Conservation (phyloP, 2,888 invertebrate genomes). For the Phaedon cochleariae region DNA sequence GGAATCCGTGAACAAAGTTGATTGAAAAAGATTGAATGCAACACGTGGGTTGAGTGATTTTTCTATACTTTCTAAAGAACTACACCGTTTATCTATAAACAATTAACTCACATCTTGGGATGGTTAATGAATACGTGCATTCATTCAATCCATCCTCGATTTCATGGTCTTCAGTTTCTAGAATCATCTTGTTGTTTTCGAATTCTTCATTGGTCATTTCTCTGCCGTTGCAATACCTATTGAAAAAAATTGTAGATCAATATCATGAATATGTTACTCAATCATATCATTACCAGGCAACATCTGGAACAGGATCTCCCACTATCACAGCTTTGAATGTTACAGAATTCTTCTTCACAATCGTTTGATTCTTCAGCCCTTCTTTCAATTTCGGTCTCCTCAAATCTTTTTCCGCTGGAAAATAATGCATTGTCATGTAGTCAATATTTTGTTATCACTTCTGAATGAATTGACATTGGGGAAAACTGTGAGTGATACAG, state of each 20-base stretch:
- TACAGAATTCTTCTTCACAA: constrained; percentile 74
- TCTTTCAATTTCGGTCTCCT: constrained; percentile 78
- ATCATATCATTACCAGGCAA: constrained; percentile 86
- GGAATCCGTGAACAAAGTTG: too few species aligned
- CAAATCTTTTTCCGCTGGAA: constrained; percentile 77
- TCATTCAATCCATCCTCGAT: constrained; percentile 81
- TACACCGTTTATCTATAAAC: too few species aligned
- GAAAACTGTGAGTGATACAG: too few species aligned
- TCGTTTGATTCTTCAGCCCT: constrained; percentile 74
- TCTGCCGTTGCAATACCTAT: constrained; percentile 74
- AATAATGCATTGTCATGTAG: neutral
- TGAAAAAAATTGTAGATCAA: too few species aligned
- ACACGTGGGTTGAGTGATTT: too few species aligned
- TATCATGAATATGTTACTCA: too few species aligned
- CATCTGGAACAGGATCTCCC: constrained; percentile 90
- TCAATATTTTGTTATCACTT: too few species aligned
- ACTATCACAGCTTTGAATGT: constrained; percentile 78
- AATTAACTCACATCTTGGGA: constrained; percentile 74
- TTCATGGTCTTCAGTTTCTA: constrained; percentile 71
- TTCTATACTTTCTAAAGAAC: too few species aligned
- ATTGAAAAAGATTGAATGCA: too few species aligned
- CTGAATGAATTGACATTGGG: too few species aligned
- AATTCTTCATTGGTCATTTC: constrained; percentile 72
- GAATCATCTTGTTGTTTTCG: constrained; percentile 64
- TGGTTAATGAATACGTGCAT: constrained; percentile 79